Evolutionary conservation across 2,113 vertebrate genomes (phyloP).

Genomic region (Benitochromis conjunctus): DNA sequence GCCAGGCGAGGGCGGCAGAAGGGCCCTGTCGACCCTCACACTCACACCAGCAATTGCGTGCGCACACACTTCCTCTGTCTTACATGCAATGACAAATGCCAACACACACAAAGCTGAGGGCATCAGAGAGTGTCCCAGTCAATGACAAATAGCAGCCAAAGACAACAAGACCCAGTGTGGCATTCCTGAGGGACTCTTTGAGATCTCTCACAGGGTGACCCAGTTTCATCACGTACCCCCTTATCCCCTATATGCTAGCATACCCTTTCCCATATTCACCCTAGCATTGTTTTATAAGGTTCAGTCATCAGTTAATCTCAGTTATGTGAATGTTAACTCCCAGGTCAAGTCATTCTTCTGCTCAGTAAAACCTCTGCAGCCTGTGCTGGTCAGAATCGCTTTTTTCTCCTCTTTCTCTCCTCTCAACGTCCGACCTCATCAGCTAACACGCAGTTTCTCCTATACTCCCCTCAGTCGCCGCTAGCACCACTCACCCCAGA

Average conservation of each 20-base stretch:
- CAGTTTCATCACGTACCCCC: slow-evolving; percentile 66
- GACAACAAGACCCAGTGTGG: slow-evolving; percentile 59
- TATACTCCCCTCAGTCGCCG: not conserved
- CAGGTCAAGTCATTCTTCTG: slow-evolving; percentile 1
- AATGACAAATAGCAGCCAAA: slow-evolving; percentile 69
- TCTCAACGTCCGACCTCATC: not conserved
- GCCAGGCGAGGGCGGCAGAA: slow-evolving; percentile 56
- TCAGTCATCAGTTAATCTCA: not conserved
- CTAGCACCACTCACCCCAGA: slow-evolving; percentile 10
- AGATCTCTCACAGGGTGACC: slow-evolving; percentile 73
- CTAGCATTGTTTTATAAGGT: not conserved
- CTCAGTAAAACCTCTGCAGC: not conserved
- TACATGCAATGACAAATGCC: slow-evolving; percentile 41
- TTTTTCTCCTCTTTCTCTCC: not conserved
- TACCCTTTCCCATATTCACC: not conserved
- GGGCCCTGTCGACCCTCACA: slow-evolving; percentile 45
- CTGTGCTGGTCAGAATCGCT: not conserved
- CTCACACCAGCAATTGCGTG: not conserved
- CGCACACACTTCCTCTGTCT: slow-evolving; percentile 12
- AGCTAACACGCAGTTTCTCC: not conserved
- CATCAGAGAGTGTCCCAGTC: slow-evolving; percentile 38
- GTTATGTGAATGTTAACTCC: slow-evolving; percentile 1
- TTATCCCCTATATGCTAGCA: slow-evolving; percentile 17
- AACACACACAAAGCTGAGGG: slow-evolving; percentile 34
- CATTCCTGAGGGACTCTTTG: slow-evolving; percentile 60